Conservation (phyloP, 2,113 vertebrate genomes). For the Glaucidium brasilianum region DNA sequence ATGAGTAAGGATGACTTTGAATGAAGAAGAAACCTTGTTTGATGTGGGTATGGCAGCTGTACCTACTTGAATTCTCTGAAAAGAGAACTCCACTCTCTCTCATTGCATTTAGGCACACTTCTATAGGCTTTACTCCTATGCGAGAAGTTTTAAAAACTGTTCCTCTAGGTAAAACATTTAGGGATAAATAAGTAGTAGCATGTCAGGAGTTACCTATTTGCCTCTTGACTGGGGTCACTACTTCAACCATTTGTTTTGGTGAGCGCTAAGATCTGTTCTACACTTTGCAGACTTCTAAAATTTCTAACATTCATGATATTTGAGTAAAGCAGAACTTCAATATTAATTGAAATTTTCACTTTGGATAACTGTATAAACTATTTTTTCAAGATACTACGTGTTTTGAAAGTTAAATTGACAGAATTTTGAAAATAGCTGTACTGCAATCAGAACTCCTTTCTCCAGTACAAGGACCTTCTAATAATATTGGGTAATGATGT, state of each 20-base stretch:
- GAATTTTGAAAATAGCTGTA: background rate
- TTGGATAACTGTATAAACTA: background rate
- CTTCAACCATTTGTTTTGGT: background rate
- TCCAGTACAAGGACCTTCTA: background rate
- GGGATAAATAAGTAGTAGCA: background rate
- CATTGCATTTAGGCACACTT: background rate
- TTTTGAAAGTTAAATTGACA: constrained; percentile 22
- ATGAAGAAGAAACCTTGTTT: background rate
- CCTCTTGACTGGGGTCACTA: background rate
- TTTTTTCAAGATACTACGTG: background rate
- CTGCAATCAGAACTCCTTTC: constrained; percentile 33
- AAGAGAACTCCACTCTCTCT: background rate
- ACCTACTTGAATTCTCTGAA: background rate
- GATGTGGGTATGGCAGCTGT: background rate
- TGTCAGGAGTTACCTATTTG: background rate
- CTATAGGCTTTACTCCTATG: background rate
- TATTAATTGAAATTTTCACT: background rate
- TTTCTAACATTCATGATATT: background rate
- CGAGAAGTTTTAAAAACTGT: background rate
- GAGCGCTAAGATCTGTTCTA: background rate
- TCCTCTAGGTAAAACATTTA: background rate
- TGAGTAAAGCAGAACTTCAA: background rate
- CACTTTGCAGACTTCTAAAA: background rate
- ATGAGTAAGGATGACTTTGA: background rate
- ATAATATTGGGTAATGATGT: constrained; percentile 13